These are phyloP conservation scores for Tiliqua scincoides DNA, from an alignment of 2,113 vertebrate genomes.

Conservation along the genomic window DNA sequence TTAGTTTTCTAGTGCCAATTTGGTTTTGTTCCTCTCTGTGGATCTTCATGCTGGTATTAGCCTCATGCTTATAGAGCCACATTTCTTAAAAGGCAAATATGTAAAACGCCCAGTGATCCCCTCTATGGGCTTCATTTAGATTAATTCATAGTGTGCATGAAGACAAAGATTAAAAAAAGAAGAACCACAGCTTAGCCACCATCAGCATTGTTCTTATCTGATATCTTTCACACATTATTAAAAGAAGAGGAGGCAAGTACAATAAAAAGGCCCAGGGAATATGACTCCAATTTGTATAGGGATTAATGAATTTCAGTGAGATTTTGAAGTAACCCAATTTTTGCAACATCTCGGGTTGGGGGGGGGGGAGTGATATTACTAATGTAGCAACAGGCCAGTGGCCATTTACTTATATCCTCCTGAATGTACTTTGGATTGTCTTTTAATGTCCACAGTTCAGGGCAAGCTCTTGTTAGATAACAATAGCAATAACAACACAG, in stretches of 20 bases:
- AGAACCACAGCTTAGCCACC: not conserved
- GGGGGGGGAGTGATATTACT: not conserved
- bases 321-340: not conserved
- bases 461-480: too few species aligned
- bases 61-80: not conserved
- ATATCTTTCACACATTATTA: not conserved
- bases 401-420: not conserved
- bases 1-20: slow-evolving; percentile 53
- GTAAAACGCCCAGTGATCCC: not conserved
- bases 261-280: not conserved
- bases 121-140: slow-evolving; percentile 26
- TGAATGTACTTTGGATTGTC: not conserved
- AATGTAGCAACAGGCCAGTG: not conserved
- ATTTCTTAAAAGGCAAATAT: slow-evolving; percentile 48
- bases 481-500: too few species aligned
- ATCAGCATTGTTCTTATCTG: slow-evolving; percentile 9
- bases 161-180: not conserved
- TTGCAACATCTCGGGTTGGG: not conserved
- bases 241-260: not conserved
- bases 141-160: not conserved
- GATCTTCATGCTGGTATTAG: slow-evolving; percentile 43
- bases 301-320: not conserved
- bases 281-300: not conserved
- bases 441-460: not conserved
- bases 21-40: slow-evolving; percentile 57